These are phyloP conservation scores for Protonemura montana DNA, from an alignment of 2,888 invertebrate genomes.

Conservation along the genomic window DNA sequence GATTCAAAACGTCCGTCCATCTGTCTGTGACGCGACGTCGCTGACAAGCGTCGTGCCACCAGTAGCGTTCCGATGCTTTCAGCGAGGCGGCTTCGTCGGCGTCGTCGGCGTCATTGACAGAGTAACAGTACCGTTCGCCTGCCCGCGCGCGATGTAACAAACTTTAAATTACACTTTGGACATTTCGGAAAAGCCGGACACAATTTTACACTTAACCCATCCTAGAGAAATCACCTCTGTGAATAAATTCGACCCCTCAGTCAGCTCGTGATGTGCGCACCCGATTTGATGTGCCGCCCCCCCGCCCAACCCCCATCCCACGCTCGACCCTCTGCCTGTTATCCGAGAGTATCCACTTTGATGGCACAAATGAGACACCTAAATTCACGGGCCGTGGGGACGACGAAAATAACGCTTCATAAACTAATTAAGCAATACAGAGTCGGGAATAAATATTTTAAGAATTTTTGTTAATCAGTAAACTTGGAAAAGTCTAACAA, in stretches of 20 bases:
- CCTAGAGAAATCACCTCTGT: conserved; percentile 45
- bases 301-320: no score
- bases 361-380: background rate
- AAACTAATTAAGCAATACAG: background rate
- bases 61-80: conserved; percentile 41
- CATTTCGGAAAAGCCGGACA: conserved; percentile 48
- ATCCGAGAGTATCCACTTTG: conserved; percentile 7
- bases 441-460: conserved; percentile 7
- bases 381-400: background rate
- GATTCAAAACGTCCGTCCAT: conserved; percentile 47
- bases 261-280: background rate
- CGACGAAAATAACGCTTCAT: conserved; percentile 17
- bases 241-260: conserved; percentile 30
- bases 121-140: conserved; percentile 19
- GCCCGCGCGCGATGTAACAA: conserved; percentile 37
- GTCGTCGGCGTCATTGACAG: conserved; percentile 32
- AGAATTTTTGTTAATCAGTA: conserved; percentile 2
- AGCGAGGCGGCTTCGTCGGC: background rate
- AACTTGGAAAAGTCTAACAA: background rate
- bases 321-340: background rate
- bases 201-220: conserved; percentile 49
- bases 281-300: conserved; percentile 27
- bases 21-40: conserved; percentile 7
- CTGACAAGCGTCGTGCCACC: conserved; percentile 35
- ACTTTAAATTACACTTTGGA: conserved; percentile 48